Base-by-base conservation (phyloP, 2,888 invertebrate genomes). In the Neoaliturus tenellus region DNA sequence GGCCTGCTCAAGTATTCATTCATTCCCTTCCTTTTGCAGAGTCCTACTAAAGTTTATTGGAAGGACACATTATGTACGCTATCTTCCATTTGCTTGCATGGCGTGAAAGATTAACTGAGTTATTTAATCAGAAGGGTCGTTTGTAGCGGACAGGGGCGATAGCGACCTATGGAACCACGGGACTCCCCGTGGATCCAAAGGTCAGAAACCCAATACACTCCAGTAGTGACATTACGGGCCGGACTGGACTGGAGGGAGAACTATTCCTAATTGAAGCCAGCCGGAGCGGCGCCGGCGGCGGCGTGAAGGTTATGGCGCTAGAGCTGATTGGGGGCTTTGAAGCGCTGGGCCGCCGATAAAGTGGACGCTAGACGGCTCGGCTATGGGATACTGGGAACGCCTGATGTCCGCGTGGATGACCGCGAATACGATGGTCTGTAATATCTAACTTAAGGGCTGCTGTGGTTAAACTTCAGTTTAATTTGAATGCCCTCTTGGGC, bases 241-340 rank as follows among this genome's bases (percentile, higher is more conserved):
- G 51, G 6, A 51, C 51, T n/a, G 51, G 51, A n/a, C 51, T 51
- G 55, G 55, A 55, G 55, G 55, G 55, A 55, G 55, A 55, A 12
- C 62, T 12, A 28, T 14, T 62, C 62, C 62, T 62, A 62, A 62
- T 62, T 62, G 62, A 62, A 28, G 28, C 62, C 25, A 28, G 14
- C 62, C 28, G 62, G 62, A 28, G 62, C 62, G 62, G 28, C 62
- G 28, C 17, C 28, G 31, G 62, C 20, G 23, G 23, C 55, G 55
- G 55, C 44, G 8, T 12, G 12, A 5, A 12, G 51, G 10, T 4
- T 2, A 62, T 62, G 31, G 51, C 51, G 31, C 62, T 62, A n/a
- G 62, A 62, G 62, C 31, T 62, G 62, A 28, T 28, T 62, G 62
- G 31, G 62, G 62, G 55, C 62, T 62, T 62, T 62, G 62, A 62